Conservation (phyloP, 2,797 vertebrate genomes). For the Falco naumanni region DNA sequence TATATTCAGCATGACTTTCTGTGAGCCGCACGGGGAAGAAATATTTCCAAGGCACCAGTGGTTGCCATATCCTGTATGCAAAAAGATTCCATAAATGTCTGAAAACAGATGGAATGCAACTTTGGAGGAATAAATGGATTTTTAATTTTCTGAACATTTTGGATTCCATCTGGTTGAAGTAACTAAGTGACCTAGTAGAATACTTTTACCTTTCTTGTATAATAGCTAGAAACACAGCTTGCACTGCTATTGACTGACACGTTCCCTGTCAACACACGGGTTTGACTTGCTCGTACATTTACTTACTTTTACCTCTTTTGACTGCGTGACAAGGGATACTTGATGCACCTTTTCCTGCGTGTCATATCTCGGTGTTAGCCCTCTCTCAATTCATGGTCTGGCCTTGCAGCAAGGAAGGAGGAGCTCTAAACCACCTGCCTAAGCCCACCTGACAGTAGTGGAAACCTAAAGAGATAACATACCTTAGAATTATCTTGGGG, state of each 20-base stretch:
- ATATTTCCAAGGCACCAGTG: conserved; percentile 53
- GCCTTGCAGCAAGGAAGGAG: background rate
- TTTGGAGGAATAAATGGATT: conserved; percentile 67
- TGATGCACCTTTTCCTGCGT: background rate
- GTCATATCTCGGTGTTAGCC: background rate
- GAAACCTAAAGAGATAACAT: background rate
- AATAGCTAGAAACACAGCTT: background rate
- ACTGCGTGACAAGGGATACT: background rate
- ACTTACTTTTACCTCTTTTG: conserved; percentile 2
- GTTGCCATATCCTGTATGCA: conserved; percentile 66
- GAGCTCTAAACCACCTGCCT: background rate
- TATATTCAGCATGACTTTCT: background rate
- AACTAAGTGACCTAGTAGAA: conserved; percentile 56
- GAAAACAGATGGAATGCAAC: conserved; percentile 70
- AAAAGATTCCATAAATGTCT: conserved; percentile 69
- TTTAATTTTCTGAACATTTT: conserved; percentile 71
- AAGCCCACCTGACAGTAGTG: background rate
- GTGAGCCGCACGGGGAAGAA: conserved; percentile 24
- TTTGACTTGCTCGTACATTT: background rate
- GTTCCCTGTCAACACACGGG: background rate
- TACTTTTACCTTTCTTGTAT: conserved; percentile 45
- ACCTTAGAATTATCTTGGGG: background rate
- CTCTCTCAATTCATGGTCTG: background rate
- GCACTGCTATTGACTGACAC: background rate
- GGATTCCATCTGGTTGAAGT: conserved; percentile 69